Evolutionary conservation across 1,140 invertebrate genomes (phyloP), one percentile per base, ranked within the genome.

Genomic region (Trichoplusia ni): DNA sequence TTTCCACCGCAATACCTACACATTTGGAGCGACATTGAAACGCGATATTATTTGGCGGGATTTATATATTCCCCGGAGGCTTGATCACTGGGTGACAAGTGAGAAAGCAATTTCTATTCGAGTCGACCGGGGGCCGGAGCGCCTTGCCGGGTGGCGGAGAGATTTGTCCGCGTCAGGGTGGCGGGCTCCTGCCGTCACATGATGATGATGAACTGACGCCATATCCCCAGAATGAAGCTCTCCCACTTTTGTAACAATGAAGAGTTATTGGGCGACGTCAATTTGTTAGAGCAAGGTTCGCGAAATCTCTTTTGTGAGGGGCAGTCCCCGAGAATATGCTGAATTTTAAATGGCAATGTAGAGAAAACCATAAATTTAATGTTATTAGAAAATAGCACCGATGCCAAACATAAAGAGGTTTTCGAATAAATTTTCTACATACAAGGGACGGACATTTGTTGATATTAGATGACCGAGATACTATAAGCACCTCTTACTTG

Each of bases 41-140:
- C 21, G 35, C 13, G 51, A 38, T 54, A 54, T 54, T 54, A 54
- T 54, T 54, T 40, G 47, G 29, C 51, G 35, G 40, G 51, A 40
- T 40, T 54, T 54, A 54, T 40, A 54, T 54, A 54, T 54, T 54
- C 49, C 47, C 47, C 29, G 19, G 18, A 21, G 23, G 33, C 35
- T 21, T 54, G 51, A 54, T 54, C 51, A 54, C 9, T n/a, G 51
- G 51, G 35, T 54, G 51, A 54, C 51, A 54, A 54, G 51, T 54
- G 51, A 40, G 51, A 40, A 38, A 54, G 51, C 51, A 54, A 54
- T 54, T 54, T 54, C 33, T 54, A 54, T 54, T 54, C 35, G 51
- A 18, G 8, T 49, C 46, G 16, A 21, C 47, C 29, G 3, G 21
- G 33, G 16, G 19, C 47, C 29, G 3, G 21, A 21, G 11, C 33